Conservation (phyloP, 1,140 invertebrate species). For the Heliothis virescens region DNA sequence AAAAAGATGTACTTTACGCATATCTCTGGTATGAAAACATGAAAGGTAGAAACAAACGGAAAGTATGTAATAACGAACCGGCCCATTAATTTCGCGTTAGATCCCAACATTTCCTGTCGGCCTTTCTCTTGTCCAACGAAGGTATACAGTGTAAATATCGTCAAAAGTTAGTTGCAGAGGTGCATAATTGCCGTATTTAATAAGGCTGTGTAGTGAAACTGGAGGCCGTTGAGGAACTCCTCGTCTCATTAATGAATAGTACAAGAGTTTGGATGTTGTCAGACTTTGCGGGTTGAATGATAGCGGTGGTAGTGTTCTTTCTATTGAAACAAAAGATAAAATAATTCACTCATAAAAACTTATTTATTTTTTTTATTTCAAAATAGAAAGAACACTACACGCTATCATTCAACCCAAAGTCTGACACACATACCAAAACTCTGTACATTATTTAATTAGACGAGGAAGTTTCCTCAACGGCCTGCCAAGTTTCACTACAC, state of each 20-base stretch:
- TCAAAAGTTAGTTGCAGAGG: slow-evolving; percentile 31
- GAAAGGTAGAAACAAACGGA: background rate
- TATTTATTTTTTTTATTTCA: too few relatives aligned
- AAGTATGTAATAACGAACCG: background rate
- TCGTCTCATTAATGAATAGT: slow-evolving; percentile 45
- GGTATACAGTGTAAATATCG: slow-evolving; percentile 37
- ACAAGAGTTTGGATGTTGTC: background rate
- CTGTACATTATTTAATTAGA: slow-evolving; percentile 45
- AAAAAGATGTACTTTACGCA: too few relatives aligned
- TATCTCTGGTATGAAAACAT: too few relatives aligned
- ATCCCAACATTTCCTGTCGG: background rate
- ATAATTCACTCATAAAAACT: too few relatives aligned
- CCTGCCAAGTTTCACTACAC: slow-evolving; percentile 28
- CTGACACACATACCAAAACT: background rate
- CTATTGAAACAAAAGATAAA: too few relatives aligned
- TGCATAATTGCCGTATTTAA: slow-evolving; percentile 42
- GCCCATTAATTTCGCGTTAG: background rate
- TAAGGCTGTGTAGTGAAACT: slow-evolving; percentile 39
- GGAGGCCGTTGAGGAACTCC: slow-evolving; percentile 1
- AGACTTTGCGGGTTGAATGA: background rate
- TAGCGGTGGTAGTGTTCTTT: too few relatives aligned
- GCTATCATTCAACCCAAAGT: background rate
- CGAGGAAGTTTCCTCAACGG: slow-evolving; percentile 9
- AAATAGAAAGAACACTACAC: too few relatives aligned
- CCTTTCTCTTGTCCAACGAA: slow-evolving; percentile 8